phyloP scores from a whole-genome alignment of 2,888 invertebrate genomes.

The Lasioglossum morio region DNA sequence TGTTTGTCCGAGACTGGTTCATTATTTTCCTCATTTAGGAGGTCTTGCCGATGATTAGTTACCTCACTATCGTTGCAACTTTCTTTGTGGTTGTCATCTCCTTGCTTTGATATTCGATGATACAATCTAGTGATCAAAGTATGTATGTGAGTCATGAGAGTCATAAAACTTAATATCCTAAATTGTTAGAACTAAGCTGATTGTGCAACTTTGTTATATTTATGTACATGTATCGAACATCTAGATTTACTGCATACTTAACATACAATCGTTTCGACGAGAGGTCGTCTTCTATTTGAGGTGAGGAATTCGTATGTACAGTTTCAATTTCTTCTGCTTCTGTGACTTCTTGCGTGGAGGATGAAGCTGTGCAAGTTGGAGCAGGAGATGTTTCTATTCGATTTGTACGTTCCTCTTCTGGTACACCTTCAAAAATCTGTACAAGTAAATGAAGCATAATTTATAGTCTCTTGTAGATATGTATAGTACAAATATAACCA shows the following conservation, averaged over 20 bases:
- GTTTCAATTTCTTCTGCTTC: slow-evolving; percentile 86
- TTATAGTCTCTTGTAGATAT: slow-evolving; percentile 12
- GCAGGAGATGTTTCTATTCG: slow-evolving; percentile 62
- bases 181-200: neutral
- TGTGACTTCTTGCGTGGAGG: slow-evolving; percentile 70
- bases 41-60: slow-evolving; percentile 25
- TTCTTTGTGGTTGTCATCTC: slow-evolving; percentile 49
- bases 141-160: slow-evolving; percentile 23
- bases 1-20: slow-evolving; percentile 3
- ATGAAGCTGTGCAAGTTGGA: slow-evolving; percentile 55
- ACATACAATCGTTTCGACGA: neutral
- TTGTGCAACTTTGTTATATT: neutral
- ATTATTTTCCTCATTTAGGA: slow-evolving; percentile 33
- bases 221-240: neutral
- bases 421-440: slow-evolving; percentile 73
- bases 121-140: slow-evolving; percentile 75
- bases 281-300: slow-evolving; percentile 87
- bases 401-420: slow-evolving; percentile 68
- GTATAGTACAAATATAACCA: neutral
- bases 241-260: neutral
- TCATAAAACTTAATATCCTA: neutral
- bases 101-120: slow-evolving; percentile 69
- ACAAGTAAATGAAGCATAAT: slow-evolving; percentile 9
- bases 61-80: slow-evolving; percentile 29
- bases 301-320: slow-evolving; percentile 89